Percentiles rank a stretch among this genome's conserved stretches.
Evolutionary conservation across 2,888 invertebrate genomes (phyloP).

Genomic region (Sinhomidia bicolor): DNA sequence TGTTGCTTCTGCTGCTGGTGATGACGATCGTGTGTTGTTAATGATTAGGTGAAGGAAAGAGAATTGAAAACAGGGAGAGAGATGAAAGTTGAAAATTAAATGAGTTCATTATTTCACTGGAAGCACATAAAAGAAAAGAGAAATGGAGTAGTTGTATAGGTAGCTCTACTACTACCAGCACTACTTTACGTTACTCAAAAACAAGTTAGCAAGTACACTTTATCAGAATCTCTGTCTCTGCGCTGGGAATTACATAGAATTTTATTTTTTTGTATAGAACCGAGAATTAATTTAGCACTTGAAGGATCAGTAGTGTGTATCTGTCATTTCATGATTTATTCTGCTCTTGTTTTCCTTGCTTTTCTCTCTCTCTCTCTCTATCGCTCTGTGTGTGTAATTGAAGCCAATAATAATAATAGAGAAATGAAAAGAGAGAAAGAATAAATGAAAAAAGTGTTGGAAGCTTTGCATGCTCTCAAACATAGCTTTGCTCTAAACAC

Average conservation of each 20-base stretch:
- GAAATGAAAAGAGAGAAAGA: constrained; percentile 20
- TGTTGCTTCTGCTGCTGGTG: constrained; percentile 38
- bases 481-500: constrained; percentile 11
- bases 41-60: constrained; percentile 55
- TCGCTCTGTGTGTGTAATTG: constrained; percentile 25
- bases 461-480: background rate
- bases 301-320: constrained; percentile 64
- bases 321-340: constrained; percentile 65
- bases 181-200: constrained; percentile 8
- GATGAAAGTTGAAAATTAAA: constrained; percentile 74
- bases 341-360: too few species aligned
- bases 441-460: constrained; percentile 8
- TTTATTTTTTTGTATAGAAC: constrained; percentile 20
- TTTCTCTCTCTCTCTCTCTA: too few species aligned
- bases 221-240: background rate
- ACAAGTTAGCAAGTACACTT: background rate
- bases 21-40: constrained; percentile 61
- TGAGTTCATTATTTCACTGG: constrained; percentile 71
- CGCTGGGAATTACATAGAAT: background rate
- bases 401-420: constrained; percentile 44
- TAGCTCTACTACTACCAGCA: too few species aligned
- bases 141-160: background rate
- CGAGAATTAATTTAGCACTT: constrained; percentile 70
- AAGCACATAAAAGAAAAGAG: constrained; percentile 58
- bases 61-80: constrained; percentile 56